Base-by-base conservation (phyloP, 2,113 vertebrate species). In the Protobothrops flavoviridis region DNA sequence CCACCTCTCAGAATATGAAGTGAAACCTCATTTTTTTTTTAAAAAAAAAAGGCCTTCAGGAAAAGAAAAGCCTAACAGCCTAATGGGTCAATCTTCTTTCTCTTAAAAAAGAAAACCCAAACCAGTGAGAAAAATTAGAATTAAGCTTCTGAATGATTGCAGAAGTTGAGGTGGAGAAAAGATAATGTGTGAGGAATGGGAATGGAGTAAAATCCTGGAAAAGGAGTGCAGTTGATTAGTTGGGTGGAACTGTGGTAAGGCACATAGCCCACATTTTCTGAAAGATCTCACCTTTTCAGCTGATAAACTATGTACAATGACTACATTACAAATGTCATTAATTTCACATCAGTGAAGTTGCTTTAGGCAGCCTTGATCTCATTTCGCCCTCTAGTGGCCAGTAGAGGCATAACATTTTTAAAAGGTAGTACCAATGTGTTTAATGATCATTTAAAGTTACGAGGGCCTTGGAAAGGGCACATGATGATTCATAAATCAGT, bases 311-410 rank as follows among this genome's bases (percentile, higher is more conserved):
- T 85, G 8, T 53, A 10, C 48, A 81, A 33, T 20, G 17, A 24
- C 10, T 69, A 45, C 20, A 1, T 4, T 89, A 43, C 29, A 87
- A 15, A 13, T 85, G 90, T 90, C 29, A 39, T 1, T 85, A 11
- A 5, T 87, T 86, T 90, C 13, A 23, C 7, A 26, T 90, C 29
- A 0, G 5, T 48, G 24, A 39, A 59, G 5, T 15, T 85, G 29
- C 15, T 74, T 39, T 12, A 29, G 39, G 24, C 6, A 59, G 61
- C 91, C 91, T 26, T 81, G 95, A 93, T 93, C 94, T 94, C 89
- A 91, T 91, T 96, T 96, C 95, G 96, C 96, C 96, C 95, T 94
- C 97, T 97, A 96, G 95, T 93, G 96, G 55, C 59, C 86, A 11
- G 45, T 93, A 29, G 45, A 9, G 0, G 64, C 11, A 52, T 86